These are phyloP conservation scores for Lypha dubia DNA, from an alignment of 2,888 invertebrate genomes.

Conservation along the genomic window DNA sequence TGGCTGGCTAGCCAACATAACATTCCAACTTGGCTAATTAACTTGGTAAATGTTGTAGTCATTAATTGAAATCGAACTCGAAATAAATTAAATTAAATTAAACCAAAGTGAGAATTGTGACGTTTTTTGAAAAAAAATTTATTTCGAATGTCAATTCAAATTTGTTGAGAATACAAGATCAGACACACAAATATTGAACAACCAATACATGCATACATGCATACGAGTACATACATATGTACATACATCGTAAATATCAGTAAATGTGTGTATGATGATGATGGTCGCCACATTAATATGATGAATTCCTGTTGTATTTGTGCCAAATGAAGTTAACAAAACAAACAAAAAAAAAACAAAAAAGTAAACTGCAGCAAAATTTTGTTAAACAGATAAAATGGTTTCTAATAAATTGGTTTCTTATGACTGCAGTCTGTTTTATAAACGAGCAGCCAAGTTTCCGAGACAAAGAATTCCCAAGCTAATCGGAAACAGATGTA, in stretches of 20 bases:
- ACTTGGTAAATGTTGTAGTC: constrained; percentile 59
- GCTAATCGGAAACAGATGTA: constrained; percentile 69
- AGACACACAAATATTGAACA: constrained; percentile 30
- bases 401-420: constrained; percentile 51
- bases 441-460: constrained; percentile 8
- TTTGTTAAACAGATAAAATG: constrained; percentile 59
- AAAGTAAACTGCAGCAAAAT: constrained; percentile 4
- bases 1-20: constrained; percentile 18
- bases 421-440: background rate
- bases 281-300: constrained; percentile 36
- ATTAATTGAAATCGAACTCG: constrained; percentile 46
- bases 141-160: constrained; percentile 44
- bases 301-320: constrained; percentile 22
- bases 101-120: constrained; percentile 17
- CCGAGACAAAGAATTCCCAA: constrained; percentile 63
- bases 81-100: constrained; percentile 42
- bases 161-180: background rate
- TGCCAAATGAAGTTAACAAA: constrained; percentile 26
- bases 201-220: constrained; percentile 5
- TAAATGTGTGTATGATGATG: no score
- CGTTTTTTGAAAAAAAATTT: constrained; percentile 22
- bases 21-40: constrained; percentile 57
- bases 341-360: constrained; percentile 4
- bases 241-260: no score
- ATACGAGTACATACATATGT: no score